Conservation (phyloP, 2,113 vertebrate genomes). For the Pteruthius melanotis region DNA sequence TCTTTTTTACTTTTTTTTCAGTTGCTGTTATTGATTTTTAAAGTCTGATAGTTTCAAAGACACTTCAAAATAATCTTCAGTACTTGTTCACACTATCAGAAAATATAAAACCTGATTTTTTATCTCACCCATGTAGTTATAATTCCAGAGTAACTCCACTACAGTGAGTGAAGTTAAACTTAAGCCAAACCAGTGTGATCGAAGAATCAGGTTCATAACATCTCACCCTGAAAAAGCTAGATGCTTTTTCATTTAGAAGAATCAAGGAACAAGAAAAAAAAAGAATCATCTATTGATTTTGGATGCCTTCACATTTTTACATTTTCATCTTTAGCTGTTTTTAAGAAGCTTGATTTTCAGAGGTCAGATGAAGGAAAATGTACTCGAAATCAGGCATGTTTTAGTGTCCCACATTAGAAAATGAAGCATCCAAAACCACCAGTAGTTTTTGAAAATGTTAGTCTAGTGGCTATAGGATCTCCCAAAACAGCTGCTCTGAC, state of each 20-base stretch:
- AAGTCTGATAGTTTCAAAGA: conserved; percentile 60
- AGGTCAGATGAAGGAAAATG: neutral
- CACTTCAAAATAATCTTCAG: conserved; percentile 55
- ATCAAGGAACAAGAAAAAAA: neutral
- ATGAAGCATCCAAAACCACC: conserved; percentile 29
- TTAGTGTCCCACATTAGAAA: neutral
- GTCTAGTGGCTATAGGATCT: neutral
- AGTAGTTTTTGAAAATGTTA: neutral
- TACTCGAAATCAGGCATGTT: neutral
- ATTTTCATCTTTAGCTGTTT: neutral
- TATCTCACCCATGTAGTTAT: neutral
- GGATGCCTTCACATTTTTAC: neutral
- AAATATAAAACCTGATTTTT: conserved; percentile 42
- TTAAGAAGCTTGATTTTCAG: conserved; percentile 3
- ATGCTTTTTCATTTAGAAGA: conserved; percentile 18
- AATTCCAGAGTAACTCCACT: neutral
- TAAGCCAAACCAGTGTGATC: neutral
- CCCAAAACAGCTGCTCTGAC: neutral
- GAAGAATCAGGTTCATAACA: conserved; percentile 10
- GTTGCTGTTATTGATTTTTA: neutral
- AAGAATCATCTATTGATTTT: neutral
- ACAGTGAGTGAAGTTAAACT: neutral
- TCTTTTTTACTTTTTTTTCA: neutral
- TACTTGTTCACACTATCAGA: conserved; percentile 51
- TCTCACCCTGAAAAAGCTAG: conserved; percentile 26